A percentile compares a stretch with the other conserved stretches of the same genome.
phyloP scores from a whole-genome alignment of 2,797 vertebrate genomes.

The Steatocranus sp. region DNA sequence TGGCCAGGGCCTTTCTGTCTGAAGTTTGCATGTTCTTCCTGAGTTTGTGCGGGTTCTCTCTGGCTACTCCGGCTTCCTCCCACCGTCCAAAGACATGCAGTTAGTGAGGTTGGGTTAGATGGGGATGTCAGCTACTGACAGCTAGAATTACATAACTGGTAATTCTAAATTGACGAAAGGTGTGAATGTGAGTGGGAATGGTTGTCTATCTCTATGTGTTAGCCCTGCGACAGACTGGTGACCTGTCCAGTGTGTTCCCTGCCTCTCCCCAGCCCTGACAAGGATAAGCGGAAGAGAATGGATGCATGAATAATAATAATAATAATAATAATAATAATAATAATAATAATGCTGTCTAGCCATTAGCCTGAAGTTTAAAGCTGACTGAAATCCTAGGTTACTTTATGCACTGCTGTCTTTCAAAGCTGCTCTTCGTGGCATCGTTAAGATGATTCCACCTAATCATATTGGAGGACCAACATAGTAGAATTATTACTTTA shows the following conservation, averaged over 20 bases:
- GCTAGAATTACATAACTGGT: not conserved
- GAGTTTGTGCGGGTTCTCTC: not conserved
- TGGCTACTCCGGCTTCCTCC: not conserved
- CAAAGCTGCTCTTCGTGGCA: slow-evolving; percentile 28
- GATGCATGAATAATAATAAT: not conserved
- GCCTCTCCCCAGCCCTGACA: not conserved
- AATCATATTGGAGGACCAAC: slow-evolving; percentile 58
- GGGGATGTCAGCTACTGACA: not conserved
- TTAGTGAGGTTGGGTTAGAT: not conserved
- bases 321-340: not conserved
- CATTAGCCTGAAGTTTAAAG: not conserved
- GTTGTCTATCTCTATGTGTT: not conserved
- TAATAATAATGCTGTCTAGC: not conserved
- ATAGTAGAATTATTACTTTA: slow-evolving; percentile 44
- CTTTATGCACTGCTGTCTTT: slow-evolving; percentile 1
- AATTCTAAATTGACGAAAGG: not conserved
- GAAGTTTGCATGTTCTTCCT: not conserved
- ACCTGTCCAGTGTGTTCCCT: not conserved
- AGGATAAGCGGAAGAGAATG: not conserved
- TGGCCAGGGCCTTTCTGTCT: not conserved
- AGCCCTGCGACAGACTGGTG: not conserved
- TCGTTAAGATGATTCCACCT: slow-evolving; percentile 52
- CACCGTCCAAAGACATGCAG: not conserved
- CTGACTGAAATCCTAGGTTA: not conserved
- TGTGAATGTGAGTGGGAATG: not conserved